Evolutionary conservation across 1,140 invertebrate genomes (phyloP), one percentile per base, ranked within the genome.

Genomic region (Elymnias hypermnestra): DNA sequence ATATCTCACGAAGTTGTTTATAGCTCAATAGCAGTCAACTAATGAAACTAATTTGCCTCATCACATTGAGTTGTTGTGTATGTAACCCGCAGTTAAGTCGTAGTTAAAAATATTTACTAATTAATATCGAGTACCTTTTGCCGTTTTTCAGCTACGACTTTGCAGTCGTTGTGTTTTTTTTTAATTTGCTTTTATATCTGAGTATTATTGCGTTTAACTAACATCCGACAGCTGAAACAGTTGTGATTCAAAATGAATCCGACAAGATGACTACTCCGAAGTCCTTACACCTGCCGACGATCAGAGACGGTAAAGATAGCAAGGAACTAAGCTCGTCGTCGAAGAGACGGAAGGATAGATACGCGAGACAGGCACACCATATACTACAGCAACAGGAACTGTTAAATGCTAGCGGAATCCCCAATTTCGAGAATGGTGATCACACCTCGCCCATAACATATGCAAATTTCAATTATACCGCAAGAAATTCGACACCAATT

Each of bases 361-460:
- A 49, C 28, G 67, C 73, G 3, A 63, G 77, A 21, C 77, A 82
- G 48, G 72, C 70, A 3, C 73, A 76, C 40, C 72, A 78, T 22
- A 81, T 72, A 10, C 66, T 57, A 15, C 72, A 78, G n/a, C 75
- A 79, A 35, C 58, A 75, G 28, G 75, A 84, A 41, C 48, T 84
- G 12, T 41, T 78, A 75, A 22, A 72, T 57, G 35, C 71, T 0
- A 70, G 46, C 36, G 64, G 45, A 8, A 51, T 63, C 12, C 14
- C n/a, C n/a, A n/a, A 7, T 17, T 13, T 17, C 1, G n/a, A 33
- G 17, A 18, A 33, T 17, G 6, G 7, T 8, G 31, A 33, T 17
- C 13, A 29, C 31, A 33, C n/a, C 31, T 8, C 31, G 1, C 5
- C 6, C 13, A 18, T 3, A 17, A 33, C n/a, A 5, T 33, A 33